These are phyloP conservation scores for Parochlus steinenii DNA, from an alignment of 2,888 invertebrate species.

Conservation along the genomic window DNA sequence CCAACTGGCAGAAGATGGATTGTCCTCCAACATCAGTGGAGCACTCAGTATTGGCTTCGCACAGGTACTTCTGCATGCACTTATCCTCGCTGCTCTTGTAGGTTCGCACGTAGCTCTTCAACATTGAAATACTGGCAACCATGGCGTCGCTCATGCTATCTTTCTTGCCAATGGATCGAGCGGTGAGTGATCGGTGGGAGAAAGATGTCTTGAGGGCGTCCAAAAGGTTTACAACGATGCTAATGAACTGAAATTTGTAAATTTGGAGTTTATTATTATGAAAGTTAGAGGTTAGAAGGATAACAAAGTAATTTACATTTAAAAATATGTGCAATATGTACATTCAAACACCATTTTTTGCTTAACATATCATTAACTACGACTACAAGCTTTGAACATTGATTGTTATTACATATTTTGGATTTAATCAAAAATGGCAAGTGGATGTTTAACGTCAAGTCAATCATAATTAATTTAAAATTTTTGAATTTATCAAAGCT, in stretches of 20 bases:
- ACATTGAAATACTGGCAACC: conserved; percentile 71
- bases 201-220: conserved; percentile 86
- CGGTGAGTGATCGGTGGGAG: conserved; percentile 74
- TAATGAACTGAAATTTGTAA: conserved; percentile 58
- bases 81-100: conserved; percentile 60
- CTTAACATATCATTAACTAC: too few species aligned
- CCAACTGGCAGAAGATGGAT: conserved; percentile 81
- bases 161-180: conserved; percentile 69
- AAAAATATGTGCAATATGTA: conserved; percentile 18
- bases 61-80: conserved; percentile 76
- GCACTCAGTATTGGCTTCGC: conserved; percentile 81
- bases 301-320: too few species aligned
- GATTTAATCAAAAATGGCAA: too few species aligned
- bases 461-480: too few species aligned
- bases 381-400: too few species aligned
- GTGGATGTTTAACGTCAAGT: too few species aligned
- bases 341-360: not conserved
- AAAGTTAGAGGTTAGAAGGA: too few species aligned
- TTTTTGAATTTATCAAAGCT: too few species aligned
- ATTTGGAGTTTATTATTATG: too few species aligned
- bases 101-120: conserved; percentile 76
- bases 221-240: conserved; percentile 77
- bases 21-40: conserved; percentile 60
- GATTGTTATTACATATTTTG: too few species aligned
- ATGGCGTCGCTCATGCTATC: conserved; percentile 84